These are phyloP conservation scores for Eptatretus burgeri DNA, from an alignment of 2,113 vertebrate species.

Conservation along the genomic window DNA sequence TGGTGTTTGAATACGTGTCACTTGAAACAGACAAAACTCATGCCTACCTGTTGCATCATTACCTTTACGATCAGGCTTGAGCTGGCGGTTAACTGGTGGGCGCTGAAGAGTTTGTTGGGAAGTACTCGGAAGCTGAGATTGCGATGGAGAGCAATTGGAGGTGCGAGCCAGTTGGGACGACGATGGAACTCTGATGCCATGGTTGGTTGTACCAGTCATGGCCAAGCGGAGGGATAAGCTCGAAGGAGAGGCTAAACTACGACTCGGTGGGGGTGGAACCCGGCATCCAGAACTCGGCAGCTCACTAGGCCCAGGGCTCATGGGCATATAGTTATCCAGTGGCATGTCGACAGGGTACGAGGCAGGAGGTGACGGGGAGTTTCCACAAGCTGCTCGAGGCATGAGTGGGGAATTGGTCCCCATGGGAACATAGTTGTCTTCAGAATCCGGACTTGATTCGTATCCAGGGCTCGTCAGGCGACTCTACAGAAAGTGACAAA, in stretches of 20 bases:
- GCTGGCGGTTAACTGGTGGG: slow-evolving; percentile 77
- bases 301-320: slow-evolving; percentile 81
- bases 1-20: too few species aligned
- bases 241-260: too few species aligned
- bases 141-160: too few species aligned
- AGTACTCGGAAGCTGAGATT: too few species aligned
- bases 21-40: too few species aligned
- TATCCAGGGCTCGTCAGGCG: slow-evolving; percentile 18
- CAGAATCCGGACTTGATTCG: slow-evolving; percentile 53
- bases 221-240: too few species aligned
- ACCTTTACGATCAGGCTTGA: slow-evolving; percentile 97
- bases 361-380: slow-evolving; percentile 41
- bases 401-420: slow-evolving; percentile 50
- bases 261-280: slow-evolving; percentile 31
- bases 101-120: slow-evolving; percentile 22
- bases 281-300: slow-evolving; percentile 78
- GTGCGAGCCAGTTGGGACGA: too few species aligned
- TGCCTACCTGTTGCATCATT: slow-evolving; percentile 13
- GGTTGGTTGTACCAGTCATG: too few species aligned
- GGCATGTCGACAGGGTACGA: slow-evolving; percentile 47
- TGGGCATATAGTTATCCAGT: slow-evolving; percentile 57
- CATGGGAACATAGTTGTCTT: slow-evolving; percentile 97
- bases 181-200: too few species aligned
- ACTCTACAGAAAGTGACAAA: too few species aligned
- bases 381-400: slow-evolving; percentile 25